Conservation (phyloP, 2,888 invertebrate species). For the Ceriagrion tenellum region DNA sequence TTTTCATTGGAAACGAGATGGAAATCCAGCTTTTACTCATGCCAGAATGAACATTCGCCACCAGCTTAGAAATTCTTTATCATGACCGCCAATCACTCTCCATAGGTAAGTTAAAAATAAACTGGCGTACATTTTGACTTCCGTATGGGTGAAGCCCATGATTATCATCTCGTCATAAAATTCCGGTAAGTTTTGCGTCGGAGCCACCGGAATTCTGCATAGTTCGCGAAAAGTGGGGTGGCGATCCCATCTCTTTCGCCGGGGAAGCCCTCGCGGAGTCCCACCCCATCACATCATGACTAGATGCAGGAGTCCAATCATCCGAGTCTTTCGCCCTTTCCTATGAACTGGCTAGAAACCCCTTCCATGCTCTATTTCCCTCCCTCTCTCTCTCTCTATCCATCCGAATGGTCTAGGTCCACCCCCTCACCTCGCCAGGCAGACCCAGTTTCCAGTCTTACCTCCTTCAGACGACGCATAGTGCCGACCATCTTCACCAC, state of each 20-base stretch:
- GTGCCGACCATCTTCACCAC: background rate
- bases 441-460: conserved; percentile 24
- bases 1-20: no score
- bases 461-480: background rate
- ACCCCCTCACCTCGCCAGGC: background rate
- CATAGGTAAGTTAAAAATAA: no score
- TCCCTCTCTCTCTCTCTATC: background rate
- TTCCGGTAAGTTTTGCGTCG: background rate
- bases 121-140: background rate
- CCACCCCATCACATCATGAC: background rate
- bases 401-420: background rate
- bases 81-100: no score
- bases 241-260: background rate
- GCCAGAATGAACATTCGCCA: no score
- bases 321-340: background rate
- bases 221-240: background rate
- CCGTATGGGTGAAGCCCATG: background rate
- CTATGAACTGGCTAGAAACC: no score
- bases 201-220: background rate
- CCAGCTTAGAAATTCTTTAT: no score
- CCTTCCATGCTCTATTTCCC: background rate
- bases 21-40: no score
- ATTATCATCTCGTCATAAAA: background rate
- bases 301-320: conserved; percentile 23
- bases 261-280: background rate